A percentile compares a stretch with the other conserved stretches of the same genome.
phyloP scores from a whole-genome alignment of 2,797 vertebrate species.

The Neosalanx taihuensis region DNA sequence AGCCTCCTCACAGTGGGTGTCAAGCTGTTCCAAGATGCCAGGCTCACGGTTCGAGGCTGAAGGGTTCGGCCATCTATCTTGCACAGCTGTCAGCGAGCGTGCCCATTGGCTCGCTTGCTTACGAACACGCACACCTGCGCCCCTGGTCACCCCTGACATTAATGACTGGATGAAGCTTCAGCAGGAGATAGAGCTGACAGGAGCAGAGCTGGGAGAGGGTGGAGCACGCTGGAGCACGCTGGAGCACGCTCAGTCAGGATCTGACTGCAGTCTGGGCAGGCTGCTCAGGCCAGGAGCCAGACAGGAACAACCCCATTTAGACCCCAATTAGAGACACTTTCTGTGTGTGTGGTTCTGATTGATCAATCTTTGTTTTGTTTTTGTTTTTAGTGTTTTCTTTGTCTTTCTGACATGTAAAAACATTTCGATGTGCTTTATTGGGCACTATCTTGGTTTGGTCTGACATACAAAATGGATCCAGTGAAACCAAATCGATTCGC shows the following conservation, averaged over 20 bases:
- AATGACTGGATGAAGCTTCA: constrained; percentile 60
- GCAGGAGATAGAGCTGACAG: constrained; percentile 55
- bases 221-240: constrained; percentile 30
- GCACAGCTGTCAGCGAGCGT: neutral
- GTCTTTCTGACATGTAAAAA: too few species aligned
- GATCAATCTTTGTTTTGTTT: neutral
- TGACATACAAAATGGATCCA: constrained; percentile 24
- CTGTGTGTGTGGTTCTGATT: constrained; percentile 29
- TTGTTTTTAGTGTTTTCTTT: neutral
- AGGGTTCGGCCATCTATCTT: constrained; percentile 43
- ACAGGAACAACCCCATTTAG: constrained; percentile 37
- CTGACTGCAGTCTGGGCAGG: constrained; percentile 36
- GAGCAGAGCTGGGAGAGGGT: constrained; percentile 50
- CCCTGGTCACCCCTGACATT: constrained; percentile 42
- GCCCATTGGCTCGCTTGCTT: neutral
- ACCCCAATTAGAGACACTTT: constrained; percentile 37
- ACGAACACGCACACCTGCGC: constrained; percentile 11
- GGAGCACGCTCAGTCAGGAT: constrained; percentile 41
- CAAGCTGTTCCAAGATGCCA: constrained; percentile 52
- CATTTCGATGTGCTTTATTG: neutral
- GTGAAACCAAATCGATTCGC: constrained; percentile 38
- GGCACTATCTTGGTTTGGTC: constrained; percentile 28
- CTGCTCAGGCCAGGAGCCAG: constrained; percentile 25
- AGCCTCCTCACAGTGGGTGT: constrained; percentile 43
- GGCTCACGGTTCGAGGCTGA: constrained; percentile 37